Percentiles rank a stretch among this genome's conserved stretches.
These are phyloP conservation scores for Pristionchus japonicus DNA, from an alignment of 2,888 invertebrate genomes.

Conservation along the genomic window DNA sequence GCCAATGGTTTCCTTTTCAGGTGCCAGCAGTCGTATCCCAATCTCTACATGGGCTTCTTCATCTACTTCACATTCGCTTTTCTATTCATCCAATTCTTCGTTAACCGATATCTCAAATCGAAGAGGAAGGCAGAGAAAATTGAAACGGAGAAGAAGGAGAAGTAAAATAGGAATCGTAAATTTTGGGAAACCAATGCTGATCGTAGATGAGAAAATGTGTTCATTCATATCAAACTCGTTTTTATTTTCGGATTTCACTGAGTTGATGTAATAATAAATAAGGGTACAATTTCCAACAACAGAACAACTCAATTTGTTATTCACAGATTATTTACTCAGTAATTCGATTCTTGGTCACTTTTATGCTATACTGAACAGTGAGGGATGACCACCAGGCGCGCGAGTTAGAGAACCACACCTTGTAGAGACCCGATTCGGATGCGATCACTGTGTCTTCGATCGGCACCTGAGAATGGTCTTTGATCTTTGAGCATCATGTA, in stretches of 20 bases:
- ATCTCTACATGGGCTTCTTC: conserved; percentile 69
- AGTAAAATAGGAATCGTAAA: not conserved
- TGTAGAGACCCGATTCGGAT: conserved; percentile 57
- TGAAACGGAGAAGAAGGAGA: not conserved
- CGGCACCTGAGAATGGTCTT: conserved; percentile 50
- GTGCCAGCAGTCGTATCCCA: conserved; percentile 71
- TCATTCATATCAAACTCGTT: too few species aligned
- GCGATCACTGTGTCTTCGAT: conserved; percentile 48
- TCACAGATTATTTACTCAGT: too few species aligned
- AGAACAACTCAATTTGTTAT: too few species aligned
- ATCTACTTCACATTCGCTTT: conserved; percentile 71
- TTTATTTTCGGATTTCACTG: too few species aligned
- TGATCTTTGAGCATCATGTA: too few species aligned
- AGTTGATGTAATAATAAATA: too few species aligned
- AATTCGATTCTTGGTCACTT: too few species aligned
- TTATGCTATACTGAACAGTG: not conserved
- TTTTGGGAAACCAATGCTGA: too few species aligned
- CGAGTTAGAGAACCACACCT: conserved; percentile 67
- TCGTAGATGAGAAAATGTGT: too few species aligned
- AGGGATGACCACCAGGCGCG: conserved; percentile 68
- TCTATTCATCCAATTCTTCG: conserved; percentile 71
- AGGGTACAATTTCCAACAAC: too few species aligned
- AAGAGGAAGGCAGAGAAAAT: conserved; percentile 48
- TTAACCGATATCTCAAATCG: conserved; percentile 59
- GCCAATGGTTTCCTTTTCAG: too few species aligned